phyloP scores from a whole-genome alignment of 2,888 invertebrate species.

The Catocala sponsa region DNA sequence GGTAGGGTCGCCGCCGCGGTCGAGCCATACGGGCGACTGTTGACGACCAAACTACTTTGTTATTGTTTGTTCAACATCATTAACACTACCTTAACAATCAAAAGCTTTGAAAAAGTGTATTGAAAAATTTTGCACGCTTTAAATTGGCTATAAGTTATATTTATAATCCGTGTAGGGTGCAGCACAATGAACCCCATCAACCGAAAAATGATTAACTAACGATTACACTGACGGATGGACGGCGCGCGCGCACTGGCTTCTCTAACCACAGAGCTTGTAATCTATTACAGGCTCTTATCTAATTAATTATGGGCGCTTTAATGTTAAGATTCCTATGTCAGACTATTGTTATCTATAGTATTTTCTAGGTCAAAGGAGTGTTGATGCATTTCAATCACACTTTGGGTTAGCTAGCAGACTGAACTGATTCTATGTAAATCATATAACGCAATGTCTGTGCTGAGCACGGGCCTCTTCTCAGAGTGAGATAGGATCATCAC shows the following conservation, averaged over 20 bases:
- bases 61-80: slow-evolving; percentile 41
- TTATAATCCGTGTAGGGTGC: slow-evolving; percentile 78
- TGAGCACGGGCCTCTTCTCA: too few species aligned
- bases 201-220: slow-evolving; percentile 88
- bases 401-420: too few species aligned
- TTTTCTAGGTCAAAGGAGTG: too few species aligned
- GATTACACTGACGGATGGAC: slow-evolving; percentile 86
- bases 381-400: too few species aligned
- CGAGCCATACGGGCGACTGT: slow-evolving; percentile 68
- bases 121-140: slow-evolving; percentile 72
- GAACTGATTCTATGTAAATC: too few species aligned
- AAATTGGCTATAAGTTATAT: slow-evolving; percentile 68
- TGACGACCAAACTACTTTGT: slow-evolving; percentile 30
- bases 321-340: too few species aligned
- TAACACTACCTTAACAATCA: slow-evolving; percentile 24
- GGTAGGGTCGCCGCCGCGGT: slow-evolving; percentile 70
- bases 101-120: slow-evolving; percentile 51
- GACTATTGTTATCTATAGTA: too few species aligned
- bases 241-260: slow-evolving; percentile 82
- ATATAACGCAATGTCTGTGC: too few species aligned
- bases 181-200: slow-evolving; percentile 83
- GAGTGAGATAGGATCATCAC: too few species aligned
- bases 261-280: slow-evolving; percentile 65
- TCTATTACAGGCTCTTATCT: slow-evolving; percentile 27
- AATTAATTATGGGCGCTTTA: too few species aligned